Percentiles rank a stretch among this genome's conserved stretches.
These are phyloP conservation scores for Spea multiplicata DNA, from an alignment of 2,113 vertebrate genomes.

Conservation along the genomic window DNA sequence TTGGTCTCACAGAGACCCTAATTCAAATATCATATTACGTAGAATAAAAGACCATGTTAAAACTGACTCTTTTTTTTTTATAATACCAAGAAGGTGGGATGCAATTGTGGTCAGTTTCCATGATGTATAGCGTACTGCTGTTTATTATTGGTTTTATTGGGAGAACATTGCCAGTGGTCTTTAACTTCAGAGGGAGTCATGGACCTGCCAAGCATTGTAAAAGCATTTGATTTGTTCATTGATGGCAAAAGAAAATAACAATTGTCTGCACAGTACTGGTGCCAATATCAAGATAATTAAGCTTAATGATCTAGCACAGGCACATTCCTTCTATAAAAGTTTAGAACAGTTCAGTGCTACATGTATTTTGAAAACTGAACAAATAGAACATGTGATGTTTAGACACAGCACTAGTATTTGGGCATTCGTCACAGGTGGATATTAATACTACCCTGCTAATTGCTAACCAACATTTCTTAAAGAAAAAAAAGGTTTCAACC, in stretches of 20 bases:
- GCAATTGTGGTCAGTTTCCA: neutral
- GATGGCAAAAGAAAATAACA: neutral
- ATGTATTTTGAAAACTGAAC: neutral
- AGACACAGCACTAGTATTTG: too few species aligned
- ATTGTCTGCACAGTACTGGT: constrained; percentile 6
- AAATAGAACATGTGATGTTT: too few species aligned
- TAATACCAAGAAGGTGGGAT: neutral
- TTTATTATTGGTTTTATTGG: neutral
- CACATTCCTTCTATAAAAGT: constrained; percentile 17
- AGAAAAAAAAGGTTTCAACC: too few species aligned
- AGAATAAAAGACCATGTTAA: too few species aligned
- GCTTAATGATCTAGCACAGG: constrained; percentile 10
- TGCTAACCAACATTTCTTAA: too few species aligned
- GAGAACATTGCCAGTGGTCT: constrained; percentile 8
- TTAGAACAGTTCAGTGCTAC: constrained; percentile 7
- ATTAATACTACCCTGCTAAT: too few species aligned
- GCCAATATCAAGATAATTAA: constrained; percentile 17
- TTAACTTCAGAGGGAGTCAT: constrained; percentile 24
- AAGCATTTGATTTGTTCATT: constrained; percentile 15
- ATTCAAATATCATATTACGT: too few species aligned
- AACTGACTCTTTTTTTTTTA: too few species aligned
- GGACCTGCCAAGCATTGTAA: constrained; percentile 25
- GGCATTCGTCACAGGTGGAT: too few species aligned
- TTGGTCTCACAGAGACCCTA: too few species aligned
- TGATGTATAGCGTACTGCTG: neutral